Percentiles rank a stretch among this genome's conserved stretches.
These are phyloP conservation scores for Drosophila parabipectinata DNA, from an alignment of 1,140 invertebrate species.

Conservation along the genomic window DNA sequence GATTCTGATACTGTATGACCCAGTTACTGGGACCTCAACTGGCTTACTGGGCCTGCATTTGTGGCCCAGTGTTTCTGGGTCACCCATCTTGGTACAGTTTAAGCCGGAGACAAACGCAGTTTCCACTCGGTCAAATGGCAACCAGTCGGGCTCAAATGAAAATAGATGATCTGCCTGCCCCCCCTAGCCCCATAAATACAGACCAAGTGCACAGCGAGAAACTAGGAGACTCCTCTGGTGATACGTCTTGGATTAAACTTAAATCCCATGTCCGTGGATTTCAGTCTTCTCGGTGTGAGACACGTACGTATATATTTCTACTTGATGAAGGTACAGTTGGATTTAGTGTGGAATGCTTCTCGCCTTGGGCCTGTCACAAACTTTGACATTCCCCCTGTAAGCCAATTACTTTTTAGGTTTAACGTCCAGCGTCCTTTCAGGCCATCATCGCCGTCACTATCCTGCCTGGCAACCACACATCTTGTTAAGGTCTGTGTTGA, in stretches of 20 bases:
- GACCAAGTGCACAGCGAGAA: background rate
- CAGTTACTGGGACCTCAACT: constrained; percentile 46
- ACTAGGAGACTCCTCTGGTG: background rate
- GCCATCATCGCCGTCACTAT: constrained; percentile 1
- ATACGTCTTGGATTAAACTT: no score
- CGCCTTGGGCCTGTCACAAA: constrained; percentile 38
- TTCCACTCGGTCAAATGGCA: constrained; percentile 45
- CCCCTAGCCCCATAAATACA: constrained; percentile 23
- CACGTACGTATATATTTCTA: constrained; percentile 7
- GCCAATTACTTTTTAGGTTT: constrained; percentile 70
- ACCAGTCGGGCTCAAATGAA: constrained; percentile 60
- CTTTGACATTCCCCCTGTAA: constrained; percentile 71
- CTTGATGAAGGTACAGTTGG: constrained; percentile 57
- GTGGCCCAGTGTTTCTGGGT: constrained; percentile 50
- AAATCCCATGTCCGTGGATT: background rate
- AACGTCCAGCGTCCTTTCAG: constrained; percentile 15
- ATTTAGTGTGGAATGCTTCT: constrained; percentile 16
- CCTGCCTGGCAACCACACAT: constrained; percentile 46
- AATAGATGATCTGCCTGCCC: constrained; percentile 70
- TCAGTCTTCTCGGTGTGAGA: background rate
- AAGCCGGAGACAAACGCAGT: constrained; percentile 46
- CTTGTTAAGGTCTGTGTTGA: constrained; percentile 52
- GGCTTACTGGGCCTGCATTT: constrained; percentile 60
- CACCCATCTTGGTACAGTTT: constrained; percentile 61
- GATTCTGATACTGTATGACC: constrained; percentile 26